Evolutionary conservation across 2,797 vertebrate genomes (phyloP).

Genomic region (Mormyrops boulengeri): DNA sequence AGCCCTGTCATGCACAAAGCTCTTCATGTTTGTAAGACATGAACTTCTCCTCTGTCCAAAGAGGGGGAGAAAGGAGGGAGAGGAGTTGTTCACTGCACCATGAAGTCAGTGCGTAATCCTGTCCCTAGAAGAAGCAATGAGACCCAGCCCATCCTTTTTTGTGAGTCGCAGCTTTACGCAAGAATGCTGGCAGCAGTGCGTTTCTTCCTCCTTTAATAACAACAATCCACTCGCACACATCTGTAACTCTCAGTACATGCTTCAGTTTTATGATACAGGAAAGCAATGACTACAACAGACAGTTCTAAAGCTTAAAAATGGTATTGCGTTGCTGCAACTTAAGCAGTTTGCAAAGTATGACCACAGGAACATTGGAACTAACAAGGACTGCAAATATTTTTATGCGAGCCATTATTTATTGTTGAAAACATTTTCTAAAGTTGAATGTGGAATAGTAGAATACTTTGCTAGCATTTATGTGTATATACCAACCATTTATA

Average conservation of each 20-base stretch:
- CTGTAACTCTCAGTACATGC: slow-evolving; percentile 46
- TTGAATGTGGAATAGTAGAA: not conserved
- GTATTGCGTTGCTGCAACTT: not conserved
- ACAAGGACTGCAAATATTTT: not conserved
- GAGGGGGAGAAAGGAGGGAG: slow-evolving; percentile 39
- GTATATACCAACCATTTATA: too few relatives aligned
- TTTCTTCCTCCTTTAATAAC: slow-evolving; percentile 69
- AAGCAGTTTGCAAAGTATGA: not conserved
- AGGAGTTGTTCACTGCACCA: slow-evolving; percentile 63
- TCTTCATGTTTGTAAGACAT: slow-evolving; percentile 71
- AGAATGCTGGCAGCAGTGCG: slow-evolving; percentile 91
- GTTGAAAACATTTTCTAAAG: too few relatives aligned
- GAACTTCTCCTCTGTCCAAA: slow-evolving; percentile 52
- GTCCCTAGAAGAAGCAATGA: slow-evolving; percentile 71
- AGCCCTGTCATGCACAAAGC: slow-evolving; percentile 62
- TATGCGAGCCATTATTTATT: not conserved
- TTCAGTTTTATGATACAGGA: slow-evolving; percentile 34
- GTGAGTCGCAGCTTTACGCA: slow-evolving; percentile 91
- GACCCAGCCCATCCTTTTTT: slow-evolving; percentile 74
- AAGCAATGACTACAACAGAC: not conserved
- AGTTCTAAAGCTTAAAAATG: not conserved
- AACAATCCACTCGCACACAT: slow-evolving; percentile 59
- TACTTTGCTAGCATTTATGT: not conserved
- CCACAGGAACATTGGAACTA: not conserved
- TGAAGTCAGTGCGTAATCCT: slow-evolving; percentile 61